Conservation (phyloP, 2,113 vertebrate genomes). For the Ceyx cyanopectus region DNA sequence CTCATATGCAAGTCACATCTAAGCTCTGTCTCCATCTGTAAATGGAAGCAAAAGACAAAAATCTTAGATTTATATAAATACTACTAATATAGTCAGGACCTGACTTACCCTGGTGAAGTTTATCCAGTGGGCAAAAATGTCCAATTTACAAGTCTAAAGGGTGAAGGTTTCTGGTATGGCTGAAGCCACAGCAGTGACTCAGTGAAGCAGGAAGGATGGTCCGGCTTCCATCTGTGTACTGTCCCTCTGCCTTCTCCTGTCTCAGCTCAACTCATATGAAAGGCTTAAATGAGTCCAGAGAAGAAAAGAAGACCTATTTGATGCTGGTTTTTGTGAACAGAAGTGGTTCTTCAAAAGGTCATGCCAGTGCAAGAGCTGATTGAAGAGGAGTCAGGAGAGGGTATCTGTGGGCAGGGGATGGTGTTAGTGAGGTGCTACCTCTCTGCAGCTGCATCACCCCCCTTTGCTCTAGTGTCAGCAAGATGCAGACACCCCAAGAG, state of each 20-base stretch:
- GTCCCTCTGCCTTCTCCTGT: fast-evolving
- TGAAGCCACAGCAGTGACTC: neutral
- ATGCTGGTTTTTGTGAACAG: neutral
- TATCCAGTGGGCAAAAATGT: neutral
- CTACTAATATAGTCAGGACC: neutral
- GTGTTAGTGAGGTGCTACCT: neutral
- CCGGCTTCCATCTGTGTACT: neutral
- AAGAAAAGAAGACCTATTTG: neutral
- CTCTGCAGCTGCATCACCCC: neutral
- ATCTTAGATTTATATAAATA: neutral
- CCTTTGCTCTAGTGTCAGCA: neutral
- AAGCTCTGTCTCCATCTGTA: neutral
- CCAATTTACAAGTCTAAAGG: neutral
- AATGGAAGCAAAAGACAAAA: neutral
- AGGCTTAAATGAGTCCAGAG: neutral
- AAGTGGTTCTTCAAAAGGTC: neutral
- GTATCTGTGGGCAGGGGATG: neutral
- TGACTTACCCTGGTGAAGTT: neutral
- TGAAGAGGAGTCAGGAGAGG: neutral
- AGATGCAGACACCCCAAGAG: neutral
- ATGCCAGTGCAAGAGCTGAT: neutral
- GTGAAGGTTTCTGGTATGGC: neutral
- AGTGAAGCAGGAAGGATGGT: neutral
- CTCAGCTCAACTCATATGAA: neutral
- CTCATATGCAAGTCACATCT: neutral